A percentile compares a stretch with the other conserved stretches of the same genome.
These are phyloP conservation scores for Volucella inanis DNA, from an alignment of 2,888 invertebrate species.

Conservation along the genomic window DNA sequence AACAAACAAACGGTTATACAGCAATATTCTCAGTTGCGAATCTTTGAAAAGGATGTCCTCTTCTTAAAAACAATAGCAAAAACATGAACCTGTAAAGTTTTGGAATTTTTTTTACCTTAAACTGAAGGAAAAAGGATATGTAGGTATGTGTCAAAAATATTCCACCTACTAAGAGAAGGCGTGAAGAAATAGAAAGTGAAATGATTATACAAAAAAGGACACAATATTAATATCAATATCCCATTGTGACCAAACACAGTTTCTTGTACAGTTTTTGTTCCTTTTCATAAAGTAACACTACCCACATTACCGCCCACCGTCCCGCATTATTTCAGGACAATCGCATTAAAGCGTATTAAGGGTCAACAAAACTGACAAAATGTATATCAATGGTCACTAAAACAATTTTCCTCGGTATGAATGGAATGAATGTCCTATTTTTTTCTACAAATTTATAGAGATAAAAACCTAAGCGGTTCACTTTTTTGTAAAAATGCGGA, in stretches of 20 bases:
- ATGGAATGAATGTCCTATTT: constrained; percentile 25
- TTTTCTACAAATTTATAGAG: neutral
- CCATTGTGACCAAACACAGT: constrained; percentile 15
- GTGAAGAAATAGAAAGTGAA: constrained; percentile 30
- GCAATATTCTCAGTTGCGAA: constrained; percentile 1
- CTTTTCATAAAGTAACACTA: constrained; percentile 9
- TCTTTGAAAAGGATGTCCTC: constrained; percentile 1
- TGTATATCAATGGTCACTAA: constrained; percentile 13
- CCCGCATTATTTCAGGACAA: constrained; percentile 28
- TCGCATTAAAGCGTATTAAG: constrained; percentile 18
- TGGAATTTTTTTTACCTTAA: neutral
- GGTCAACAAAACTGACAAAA: constrained; percentile 3
- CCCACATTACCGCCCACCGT: constrained; percentile 3
- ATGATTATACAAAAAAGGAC: constrained; percentile 29
- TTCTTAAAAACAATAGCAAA: neutral
- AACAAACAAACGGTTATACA: neutral
- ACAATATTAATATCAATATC: neutral
- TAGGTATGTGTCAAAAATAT: neutral
- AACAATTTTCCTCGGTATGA: constrained; percentile 26
- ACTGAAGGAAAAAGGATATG: neutral
- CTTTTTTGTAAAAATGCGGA: neutral
- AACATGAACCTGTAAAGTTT: neutral
- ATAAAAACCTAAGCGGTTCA: constrained; percentile 16
- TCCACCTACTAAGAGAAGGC: neutral
- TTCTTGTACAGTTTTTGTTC: neutral